Evolutionary conservation across 1,140 invertebrate genomes (phyloP), one percentile per base, ranked within the genome.

Genomic region (Polyergus mexicanus): DNA sequence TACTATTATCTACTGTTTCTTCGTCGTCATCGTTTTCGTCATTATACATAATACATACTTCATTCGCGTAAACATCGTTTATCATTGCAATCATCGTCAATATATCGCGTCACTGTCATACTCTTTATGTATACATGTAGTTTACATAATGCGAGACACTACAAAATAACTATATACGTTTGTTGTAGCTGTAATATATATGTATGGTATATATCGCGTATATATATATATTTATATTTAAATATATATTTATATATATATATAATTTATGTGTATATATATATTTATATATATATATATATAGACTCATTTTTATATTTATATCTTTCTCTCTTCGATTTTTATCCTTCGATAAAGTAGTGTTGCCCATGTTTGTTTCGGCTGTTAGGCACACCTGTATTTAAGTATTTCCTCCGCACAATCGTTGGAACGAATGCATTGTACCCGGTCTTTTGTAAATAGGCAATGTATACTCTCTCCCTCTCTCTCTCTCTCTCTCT

Each of bases 81-180:
- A 87, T 84, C 89, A 84, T 88, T 86, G 86, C 89, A 90, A 80
- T 90, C 56, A 86, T 91, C 77, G 58, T 86, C 85, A 47, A 68
- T 74, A 63, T 28, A 63, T 91, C 88, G 85, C 88, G 85, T 91
- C 83, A 71, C 84, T 84, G 65, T 60, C 83, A 90, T 92, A 86
- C 89, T 88, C 88, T 85, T 86, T 89, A 90, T 93, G 94, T 94
- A 88, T 95, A 94, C 93, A 94, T 92, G 93, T 94, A 94, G 93
- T 94, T 95, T 95, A 95, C 94, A 95, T 94, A 94, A 93, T 94
- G 91, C 89, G 90, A 91, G 92, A 94, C 93, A 94, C 94, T 95
- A 95, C 94, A 95, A 95, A 95, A 95, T 94, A 95, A 93, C 93
- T 94, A 92, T 92, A 91, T 90, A 90, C 89, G 84, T 94, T 91